These are phyloP conservation scores for Venturia canescens DNA, from an alignment of 1,140 invertebrate genomes.

Conservation along the genomic window DNA sequence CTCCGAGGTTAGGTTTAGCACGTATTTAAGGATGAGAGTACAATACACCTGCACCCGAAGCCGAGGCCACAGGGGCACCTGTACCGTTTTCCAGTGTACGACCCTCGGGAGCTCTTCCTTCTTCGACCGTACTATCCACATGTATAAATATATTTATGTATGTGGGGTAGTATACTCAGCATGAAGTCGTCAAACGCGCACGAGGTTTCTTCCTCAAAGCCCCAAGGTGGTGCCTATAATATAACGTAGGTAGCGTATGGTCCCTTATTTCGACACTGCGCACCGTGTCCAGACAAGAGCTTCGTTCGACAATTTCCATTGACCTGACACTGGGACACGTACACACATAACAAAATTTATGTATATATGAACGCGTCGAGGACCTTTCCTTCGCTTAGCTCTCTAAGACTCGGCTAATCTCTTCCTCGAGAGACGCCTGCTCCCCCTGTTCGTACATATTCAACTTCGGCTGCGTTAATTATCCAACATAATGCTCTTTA, in stretches of 20 bases:
- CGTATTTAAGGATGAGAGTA: constrained; percentile 15
- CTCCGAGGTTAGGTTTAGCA: neutral
- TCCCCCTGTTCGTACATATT: constrained; percentile 4
- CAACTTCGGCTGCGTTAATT: constrained; percentile 34
- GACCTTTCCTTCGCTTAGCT: neutral
- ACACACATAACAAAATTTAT: neutral
- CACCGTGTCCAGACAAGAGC: neutral
- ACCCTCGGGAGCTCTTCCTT: constrained; percentile 28
- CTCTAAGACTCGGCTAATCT: constrained; percentile 33
- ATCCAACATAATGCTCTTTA: constrained; percentile 44
- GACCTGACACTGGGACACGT: neutral
- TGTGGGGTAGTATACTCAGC: constrained; percentile 14
- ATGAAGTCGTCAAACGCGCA: neutral
- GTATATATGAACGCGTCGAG: neutral
- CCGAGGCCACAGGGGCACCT: constrained; percentile 25
- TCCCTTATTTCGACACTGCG: constrained; percentile 1
- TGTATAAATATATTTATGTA: neutral
- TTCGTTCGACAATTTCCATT: constrained; percentile 28
- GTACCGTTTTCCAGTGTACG: constrained; percentile 17
- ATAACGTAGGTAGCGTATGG: constrained; percentile 10
- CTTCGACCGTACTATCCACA: neutral
- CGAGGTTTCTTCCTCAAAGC: constrained; percentile 9
- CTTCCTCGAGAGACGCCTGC: neutral
- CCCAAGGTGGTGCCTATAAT: constrained; percentile 26
- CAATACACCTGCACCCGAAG: constrained; percentile 28